Evolutionary conservation across 2,888 invertebrate genomes (phyloP).

Genomic region (Rugalucina vietnamica): DNA sequence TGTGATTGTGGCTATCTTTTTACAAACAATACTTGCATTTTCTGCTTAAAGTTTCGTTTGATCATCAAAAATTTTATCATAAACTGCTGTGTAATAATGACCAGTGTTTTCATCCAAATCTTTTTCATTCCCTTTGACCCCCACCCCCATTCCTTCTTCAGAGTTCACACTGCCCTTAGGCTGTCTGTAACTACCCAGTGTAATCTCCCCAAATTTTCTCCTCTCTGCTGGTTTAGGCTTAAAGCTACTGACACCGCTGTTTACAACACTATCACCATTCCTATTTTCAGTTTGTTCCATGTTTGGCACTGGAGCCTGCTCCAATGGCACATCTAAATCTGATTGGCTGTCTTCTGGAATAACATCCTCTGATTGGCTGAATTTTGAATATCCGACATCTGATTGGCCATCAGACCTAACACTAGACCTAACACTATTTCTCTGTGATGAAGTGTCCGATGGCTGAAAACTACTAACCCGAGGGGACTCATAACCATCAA

Average conservation of each 20-base stretch:
- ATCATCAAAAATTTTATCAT: constrained; percentile 44
- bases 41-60: constrained; percentile 7
- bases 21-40: too few relatives aligned
- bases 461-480: constrained; percentile 58
- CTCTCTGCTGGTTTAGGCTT: constrained; percentile 19
- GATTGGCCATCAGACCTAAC: constrained; percentile 31
- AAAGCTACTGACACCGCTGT: too few relatives aligned
- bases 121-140: background rate
- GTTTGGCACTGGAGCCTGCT: constrained; percentile 46
- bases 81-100: constrained; percentile 54
- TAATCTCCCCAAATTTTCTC: constrained; percentile 10
- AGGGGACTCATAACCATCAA: constrained; percentile 61
- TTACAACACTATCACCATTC: background rate
- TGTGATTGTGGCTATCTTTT: too few relatives aligned
- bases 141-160: background rate
- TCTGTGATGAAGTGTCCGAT: constrained; percentile 33
- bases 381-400: constrained; percentile 33
- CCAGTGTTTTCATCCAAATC: constrained; percentile 10
- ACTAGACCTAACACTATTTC: constrained; percentile 36
- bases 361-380: constrained; percentile 35
- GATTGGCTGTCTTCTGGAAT: constrained; percentile 38
- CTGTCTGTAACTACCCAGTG: constrained; percentile 48
- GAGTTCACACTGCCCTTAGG: constrained; percentile 50
- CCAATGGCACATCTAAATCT: constrained; percentile 55
- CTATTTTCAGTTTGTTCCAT: background rate